Evolutionary conservation across 2,113 vertebrate species (phyloP).

Genomic region (Lasiurus borealis): DNA sequence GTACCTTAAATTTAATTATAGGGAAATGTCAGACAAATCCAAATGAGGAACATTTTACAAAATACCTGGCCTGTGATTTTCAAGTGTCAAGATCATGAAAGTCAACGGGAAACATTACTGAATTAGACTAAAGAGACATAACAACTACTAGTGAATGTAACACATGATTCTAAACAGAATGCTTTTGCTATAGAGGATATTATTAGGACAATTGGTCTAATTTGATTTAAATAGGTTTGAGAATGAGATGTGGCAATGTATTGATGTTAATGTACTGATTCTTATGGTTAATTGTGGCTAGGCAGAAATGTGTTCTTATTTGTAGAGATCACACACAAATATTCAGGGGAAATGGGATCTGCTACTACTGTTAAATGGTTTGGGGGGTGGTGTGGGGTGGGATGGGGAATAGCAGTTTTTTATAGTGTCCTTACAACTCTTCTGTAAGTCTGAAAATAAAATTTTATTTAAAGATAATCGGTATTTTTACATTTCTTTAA

Average conservation of each 20-base stretch:
- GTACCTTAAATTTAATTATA: background rate
- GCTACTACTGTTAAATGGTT: background rate
- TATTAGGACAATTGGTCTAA: background rate
- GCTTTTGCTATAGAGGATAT: background rate
- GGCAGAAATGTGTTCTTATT: background rate
- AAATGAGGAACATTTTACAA: background rate
- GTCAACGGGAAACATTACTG: background rate
- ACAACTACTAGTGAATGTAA: background rate
- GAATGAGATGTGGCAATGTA: background rate
- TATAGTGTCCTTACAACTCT: background rate
- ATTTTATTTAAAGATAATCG: background rate
- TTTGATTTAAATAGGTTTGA: background rate
- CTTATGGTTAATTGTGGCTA: background rate
- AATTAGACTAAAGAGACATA: background rate
- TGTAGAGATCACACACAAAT: background rate
- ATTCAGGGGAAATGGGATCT: background rate
- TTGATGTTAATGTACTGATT: background rate
- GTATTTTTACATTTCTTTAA: background rate
- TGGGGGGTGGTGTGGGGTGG: too few relatives aligned
- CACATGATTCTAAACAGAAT: background rate
- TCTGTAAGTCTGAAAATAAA: constrained; percentile 10
- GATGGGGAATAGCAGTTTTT: background rate
- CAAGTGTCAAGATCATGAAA: constrained; percentile 3
- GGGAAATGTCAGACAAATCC: background rate
- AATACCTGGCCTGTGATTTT: background rate